Percentiles rank a stretch among this genome's conserved stretches.
phyloP scores from a whole-genome alignment of 2,797 vertebrate species.

The Brotula barbata region DNA sequence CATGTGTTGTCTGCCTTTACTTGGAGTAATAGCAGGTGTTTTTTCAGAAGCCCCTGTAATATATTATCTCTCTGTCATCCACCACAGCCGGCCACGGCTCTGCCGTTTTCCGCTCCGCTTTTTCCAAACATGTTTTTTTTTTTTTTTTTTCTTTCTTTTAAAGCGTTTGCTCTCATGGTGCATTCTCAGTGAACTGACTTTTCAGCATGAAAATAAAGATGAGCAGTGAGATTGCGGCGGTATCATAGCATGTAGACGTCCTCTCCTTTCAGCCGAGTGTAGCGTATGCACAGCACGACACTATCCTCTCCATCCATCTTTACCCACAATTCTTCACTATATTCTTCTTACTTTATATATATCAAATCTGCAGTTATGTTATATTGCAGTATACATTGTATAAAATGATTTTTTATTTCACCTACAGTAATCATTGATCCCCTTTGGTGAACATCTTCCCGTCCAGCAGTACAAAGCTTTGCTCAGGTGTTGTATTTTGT shows the following conservation, averaged over 20 bases:
- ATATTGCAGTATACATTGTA: too few relatives aligned
- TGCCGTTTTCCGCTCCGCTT: background rate
- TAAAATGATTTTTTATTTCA: too few relatives aligned
- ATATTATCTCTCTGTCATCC: background rate
- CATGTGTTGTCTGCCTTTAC: constrained; percentile 32
- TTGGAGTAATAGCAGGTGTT: constrained; percentile 45
- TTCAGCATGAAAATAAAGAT: background rate
- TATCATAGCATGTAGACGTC: background rate
- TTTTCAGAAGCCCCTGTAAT: constrained; percentile 44
- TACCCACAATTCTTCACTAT: too few relatives aligned
- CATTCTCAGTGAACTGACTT: background rate
- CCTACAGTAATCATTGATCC: too few relatives aligned
- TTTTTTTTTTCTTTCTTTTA: background rate
- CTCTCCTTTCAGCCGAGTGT: background rate
- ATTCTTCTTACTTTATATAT: too few relatives aligned
- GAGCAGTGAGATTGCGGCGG: background rate
- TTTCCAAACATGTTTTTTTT: background rate
- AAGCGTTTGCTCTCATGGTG: background rate
- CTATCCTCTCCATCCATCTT: too few relatives aligned
- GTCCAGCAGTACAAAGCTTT: too few relatives aligned
- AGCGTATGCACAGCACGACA: too few relatives aligned
- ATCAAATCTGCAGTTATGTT: too few relatives aligned
- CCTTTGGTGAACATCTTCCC: too few relatives aligned
- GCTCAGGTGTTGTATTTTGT: too few relatives aligned
- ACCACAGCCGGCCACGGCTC: background rate